These are phyloP conservation scores for Aegotheles bennettii DNA, from an alignment of 2,113 vertebrate genomes.

Conservation along the genomic window DNA sequence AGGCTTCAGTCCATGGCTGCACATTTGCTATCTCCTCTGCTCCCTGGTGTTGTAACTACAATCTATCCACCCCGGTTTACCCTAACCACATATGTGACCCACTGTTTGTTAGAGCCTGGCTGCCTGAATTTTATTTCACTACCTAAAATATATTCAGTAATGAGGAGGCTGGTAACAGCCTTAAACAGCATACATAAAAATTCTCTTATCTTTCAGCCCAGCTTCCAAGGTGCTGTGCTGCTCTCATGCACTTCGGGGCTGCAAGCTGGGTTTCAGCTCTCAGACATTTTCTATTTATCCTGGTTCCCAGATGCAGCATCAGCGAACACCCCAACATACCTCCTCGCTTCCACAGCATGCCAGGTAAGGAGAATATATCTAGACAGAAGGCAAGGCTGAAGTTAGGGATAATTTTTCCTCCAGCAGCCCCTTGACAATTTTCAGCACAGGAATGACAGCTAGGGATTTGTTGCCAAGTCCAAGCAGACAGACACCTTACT, in stretches of 20 bases:
- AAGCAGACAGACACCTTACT: neutral
- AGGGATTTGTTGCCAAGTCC: neutral
- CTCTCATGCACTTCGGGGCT: neutral
- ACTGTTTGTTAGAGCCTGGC: neutral
- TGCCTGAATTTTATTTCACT: neutral
- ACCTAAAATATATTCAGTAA: neutral
- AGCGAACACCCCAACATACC: neutral
- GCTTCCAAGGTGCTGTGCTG: neutral
- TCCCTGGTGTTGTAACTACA: neutral
- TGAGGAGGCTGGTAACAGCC: neutral
- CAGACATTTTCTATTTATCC: conserved; percentile 11
- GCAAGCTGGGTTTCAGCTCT: neutral
- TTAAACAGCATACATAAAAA: neutral
- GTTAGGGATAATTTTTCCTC: neutral
- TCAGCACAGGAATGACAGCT: conserved; percentile 5
- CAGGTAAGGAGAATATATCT: neutral
- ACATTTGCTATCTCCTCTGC: neutral
- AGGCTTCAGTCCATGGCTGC: neutral
- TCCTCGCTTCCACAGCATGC: neutral
- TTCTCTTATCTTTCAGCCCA: neutral
- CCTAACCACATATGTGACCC: neutral
- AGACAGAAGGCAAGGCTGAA: conserved; percentile 14
- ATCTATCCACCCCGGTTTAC: neutral
- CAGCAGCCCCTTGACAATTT: neutral
- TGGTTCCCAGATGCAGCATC: neutral